Evolutionary conservation across 2,888 invertebrate species (phyloP), one percentile per base, ranked within the genome.

Genomic region (Troides oblongomaculatus): DNA sequence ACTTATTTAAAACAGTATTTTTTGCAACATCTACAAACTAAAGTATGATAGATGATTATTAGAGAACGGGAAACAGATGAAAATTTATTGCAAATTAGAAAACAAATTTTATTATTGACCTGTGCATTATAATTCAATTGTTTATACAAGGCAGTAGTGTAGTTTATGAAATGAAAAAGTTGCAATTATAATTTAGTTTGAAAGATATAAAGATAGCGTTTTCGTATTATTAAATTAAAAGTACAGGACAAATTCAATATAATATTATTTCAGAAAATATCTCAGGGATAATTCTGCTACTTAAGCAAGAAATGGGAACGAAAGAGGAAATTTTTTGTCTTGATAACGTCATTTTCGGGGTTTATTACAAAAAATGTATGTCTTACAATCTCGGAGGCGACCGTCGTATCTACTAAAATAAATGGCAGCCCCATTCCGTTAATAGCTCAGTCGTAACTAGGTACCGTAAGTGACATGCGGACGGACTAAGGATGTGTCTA

Each of bases 401-500:
- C 64, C n/a, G 43, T 43, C 21, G 64, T 62, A 60, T 63, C 70
- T 66, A 66, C 59, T 70, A 59, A 70, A 70, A 70, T 70, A 63
- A 70, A 70, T 70, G 70, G 63, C 63, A 66, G 39, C 39, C 63
- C 63, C 66, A 70, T 70, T 70, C 59, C 63, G 63, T 63, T 70
- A 70, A 70, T 66, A 70, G 66, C 70, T 66, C 39, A 66, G 59
- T 63, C 70, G 66, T 70, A 66, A 63, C 66, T 66, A 66, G 66
- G 66, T 70, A 66, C n/a, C 63, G 62, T 61, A 23, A 70, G 66
- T 70, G 66, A 59, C 68, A 64, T 59, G 66, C n/a, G 59, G 63
- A 60, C 46, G 17, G 62, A 60, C 63, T 63, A 62, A 69, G 62
- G 64, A 66, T 62, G 30, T 61, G 58, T 36, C n/a, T 46, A 46